These are phyloP conservation scores for Koerneria pararmatus DNA, from an alignment of 2,888 invertebrate genomes.

Conservation along the genomic window DNA sequence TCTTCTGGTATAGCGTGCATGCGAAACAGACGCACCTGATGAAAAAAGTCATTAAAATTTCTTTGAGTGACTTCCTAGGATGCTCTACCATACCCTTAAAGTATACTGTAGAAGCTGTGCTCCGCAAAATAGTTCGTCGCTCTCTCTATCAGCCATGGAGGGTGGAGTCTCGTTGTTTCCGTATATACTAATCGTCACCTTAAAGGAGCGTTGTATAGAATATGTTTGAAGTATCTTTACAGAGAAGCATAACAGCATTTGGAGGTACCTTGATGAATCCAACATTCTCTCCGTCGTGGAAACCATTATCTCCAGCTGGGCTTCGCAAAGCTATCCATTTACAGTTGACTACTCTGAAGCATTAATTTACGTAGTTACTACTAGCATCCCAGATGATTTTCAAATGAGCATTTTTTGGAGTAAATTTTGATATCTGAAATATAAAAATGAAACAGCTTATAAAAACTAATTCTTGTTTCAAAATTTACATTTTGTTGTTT, in stretches of 20 bases:
- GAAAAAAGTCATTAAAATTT: neutral
- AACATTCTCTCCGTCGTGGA: slow-evolving; percentile 38
- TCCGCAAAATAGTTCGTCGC: slow-evolving; percentile 42
- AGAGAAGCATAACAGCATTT: neutral
- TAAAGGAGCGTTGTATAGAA: neutral
- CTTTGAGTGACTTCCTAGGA: neutral
- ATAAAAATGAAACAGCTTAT: no score
- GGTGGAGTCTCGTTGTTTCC: slow-evolving; percentile 38
- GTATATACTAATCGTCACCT: slow-evolving; percentile 38
- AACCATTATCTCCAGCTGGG: slow-evolving; percentile 30
- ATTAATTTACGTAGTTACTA: no score
- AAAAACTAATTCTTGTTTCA: no score
- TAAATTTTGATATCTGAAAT: no score
- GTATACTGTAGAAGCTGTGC: slow-evolving; percentile 40
- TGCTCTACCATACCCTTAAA: slow-evolving; percentile 29
- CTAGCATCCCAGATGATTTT: no score
- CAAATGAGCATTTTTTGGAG: no score
- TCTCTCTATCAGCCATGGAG: slow-evolving; percentile 34
- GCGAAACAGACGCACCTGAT: slow-evolving; percentile 39
- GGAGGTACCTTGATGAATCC: slow-evolving; percentile 42
- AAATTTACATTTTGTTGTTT: no score
- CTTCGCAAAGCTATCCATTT: slow-evolving; percentile 48
- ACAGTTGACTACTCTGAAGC: slow-evolving; percentile 29
- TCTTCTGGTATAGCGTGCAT: slow-evolving; percentile 34
- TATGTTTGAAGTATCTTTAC: no score